Evolutionary conservation across 2,797 vertebrate genomes (phyloP), one percentile per base, ranked within the genome.

Genomic region (Scomberomorus guttatus): DNA sequence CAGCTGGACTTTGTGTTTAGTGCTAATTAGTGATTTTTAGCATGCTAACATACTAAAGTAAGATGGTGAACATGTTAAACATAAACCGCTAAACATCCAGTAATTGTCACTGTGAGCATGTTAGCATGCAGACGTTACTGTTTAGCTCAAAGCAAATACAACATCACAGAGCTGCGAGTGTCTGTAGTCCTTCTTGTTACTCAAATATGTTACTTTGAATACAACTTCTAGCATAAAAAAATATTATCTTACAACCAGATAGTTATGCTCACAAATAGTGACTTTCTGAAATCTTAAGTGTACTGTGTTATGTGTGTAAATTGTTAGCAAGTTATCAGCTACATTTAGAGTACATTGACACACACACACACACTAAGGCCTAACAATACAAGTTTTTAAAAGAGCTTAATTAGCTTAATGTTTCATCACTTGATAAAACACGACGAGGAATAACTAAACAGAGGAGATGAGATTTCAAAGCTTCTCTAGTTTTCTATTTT

Each of bases 401-500:
- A 27, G 29, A 48, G 42, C 61, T 44, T 25, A n/a, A 37, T 14
- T 5, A 39, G 18, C 14, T 55, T 39, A 27, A n/a, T 34, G 3
- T 24, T 34, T 15, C n/a, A 50, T 68, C 25, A 29, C 10, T 9
- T 9, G 3, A 25, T 5, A 37, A n/a, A n/a, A n/a, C n/a, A n/a
- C n/a, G n/a, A n/a, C n/a, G 8, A 17, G 9, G 32, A 59, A 51
- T 57, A 68, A 70, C 17, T 3, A 37, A 7, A 42, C 29, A 46
- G 9, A 25, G 46, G 22, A 52, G 77, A 72, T 60, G 65, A 57
- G 64, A 46, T 85, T 83, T 80, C 59, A 77, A 65, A 65, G 77
- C 71, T 54, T 0, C 4, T 61, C 32, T 72, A 37, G 39, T 2
- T 79, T 84, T 77, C 86, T 89, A 89, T 91, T 86, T 84, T 84